Evolutionary conservation across 2,888 invertebrate genomes (phyloP), one percentile per base, ranked within the genome.

Genomic region (Scaptodrosophila latifasciaeformis): DNA sequence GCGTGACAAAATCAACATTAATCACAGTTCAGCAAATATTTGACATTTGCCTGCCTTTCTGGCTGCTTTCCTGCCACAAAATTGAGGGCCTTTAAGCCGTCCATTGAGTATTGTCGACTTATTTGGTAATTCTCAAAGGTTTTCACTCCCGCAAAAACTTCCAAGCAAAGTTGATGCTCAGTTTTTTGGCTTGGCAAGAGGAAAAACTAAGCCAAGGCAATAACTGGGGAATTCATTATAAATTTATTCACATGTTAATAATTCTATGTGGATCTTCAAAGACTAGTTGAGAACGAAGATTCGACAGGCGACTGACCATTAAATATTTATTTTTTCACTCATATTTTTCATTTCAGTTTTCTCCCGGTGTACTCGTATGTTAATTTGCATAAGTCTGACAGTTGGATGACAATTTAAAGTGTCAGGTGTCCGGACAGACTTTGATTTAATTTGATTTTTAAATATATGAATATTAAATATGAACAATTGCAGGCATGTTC

Each of bases 1-100:
- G 50, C 48, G 52, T 56, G 59, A 65, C 51, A 58, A 70, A 71
- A 65, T 70, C 67, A 82, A 78, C 82, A 82, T 82, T 82, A 79
- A 82, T 80, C 82, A 82, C 78, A 78, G 76, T 72, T 80, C 68
- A 70, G 62, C 63, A 82, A 82, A 82, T 82, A 82, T 82, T 80
- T 80, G 78, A 72, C 72, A 71, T 75, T 81, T 65, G 68, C 56
- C 55, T 48, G 67, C 51, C 51, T 5, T 47, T 44, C 40, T 55
- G 50, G 50, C 45, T 31, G 29, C 39, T 15, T 40, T 50, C 46
- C 19, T n/a, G 21, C 10, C 17, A 24, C 7, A n/a, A n/a, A n/a
- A n/a, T n/a, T n/a, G n/a, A n/a, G n/a, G n/a, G n/a, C n/a, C n/a
- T 46, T 47, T 48, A 55, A 53, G 49, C 35, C 47, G 49, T 12